phyloP scores from a whole-genome alignment of 2,113 vertebrate genomes.

The Odocoileus hemionus region DNA sequence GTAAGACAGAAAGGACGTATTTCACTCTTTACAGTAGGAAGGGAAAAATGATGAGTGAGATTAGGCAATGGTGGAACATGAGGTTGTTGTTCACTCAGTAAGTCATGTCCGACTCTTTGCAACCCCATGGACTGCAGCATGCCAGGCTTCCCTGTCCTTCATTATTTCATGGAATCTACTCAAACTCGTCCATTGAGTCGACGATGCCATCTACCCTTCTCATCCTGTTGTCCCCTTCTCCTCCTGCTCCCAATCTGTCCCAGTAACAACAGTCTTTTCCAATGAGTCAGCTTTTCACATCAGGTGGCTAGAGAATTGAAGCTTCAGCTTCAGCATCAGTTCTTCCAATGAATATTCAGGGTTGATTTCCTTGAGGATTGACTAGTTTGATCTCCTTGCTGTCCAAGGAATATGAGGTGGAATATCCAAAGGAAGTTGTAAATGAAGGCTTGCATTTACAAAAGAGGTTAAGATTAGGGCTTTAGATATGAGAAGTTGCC shows the following conservation, averaged over 20 bases:
- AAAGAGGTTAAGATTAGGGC: neutral
- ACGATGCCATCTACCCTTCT: neutral
- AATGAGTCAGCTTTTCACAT: neutral
- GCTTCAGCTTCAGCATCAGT: neutral
- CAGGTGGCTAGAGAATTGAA: neutral
- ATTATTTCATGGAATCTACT: neutral
- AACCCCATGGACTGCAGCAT: neutral
- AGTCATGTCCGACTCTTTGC: neutral
- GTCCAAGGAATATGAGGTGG: neutral
- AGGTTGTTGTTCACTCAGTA: neutral
- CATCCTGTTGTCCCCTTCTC: neutral
- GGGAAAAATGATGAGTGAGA: neutral
- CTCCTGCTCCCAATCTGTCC: neutral
- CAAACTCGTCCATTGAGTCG: neutral
- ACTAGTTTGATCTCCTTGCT: neutral
- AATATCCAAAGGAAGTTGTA: neutral
- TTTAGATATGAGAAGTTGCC: neutral
- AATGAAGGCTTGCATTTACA: neutral
- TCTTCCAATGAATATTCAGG: neutral
- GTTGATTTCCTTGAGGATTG: neutral
- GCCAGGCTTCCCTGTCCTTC: neutral
- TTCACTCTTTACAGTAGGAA: neutral
- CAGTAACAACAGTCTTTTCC: neutral
- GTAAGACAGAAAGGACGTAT: neutral
- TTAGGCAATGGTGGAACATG: neutral